These are phyloP conservation scores for Catharus bicknelli DNA, from an alignment of 2,113 vertebrate species.

Conservation along the genomic window DNA sequence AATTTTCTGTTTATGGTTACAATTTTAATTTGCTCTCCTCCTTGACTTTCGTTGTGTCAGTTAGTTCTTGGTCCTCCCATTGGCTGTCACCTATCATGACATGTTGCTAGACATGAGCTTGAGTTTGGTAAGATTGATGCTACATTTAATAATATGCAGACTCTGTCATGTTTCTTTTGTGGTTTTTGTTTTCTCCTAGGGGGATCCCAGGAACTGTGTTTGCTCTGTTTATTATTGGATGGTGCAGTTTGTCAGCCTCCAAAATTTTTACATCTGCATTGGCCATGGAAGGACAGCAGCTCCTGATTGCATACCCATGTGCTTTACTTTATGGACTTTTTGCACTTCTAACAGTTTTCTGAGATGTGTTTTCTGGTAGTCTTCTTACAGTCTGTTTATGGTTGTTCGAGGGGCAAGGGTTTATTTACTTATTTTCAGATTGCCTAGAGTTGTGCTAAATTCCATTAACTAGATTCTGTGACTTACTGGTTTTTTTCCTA, in stretches of 20 bases:
- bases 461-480: slow-evolving; percentile 22
- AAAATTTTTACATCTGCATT: slow-evolving; percentile 89
- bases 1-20: not conserved
- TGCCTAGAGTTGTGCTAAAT: slow-evolving; percentile 4
- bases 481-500: slow-evolving; percentile 36
- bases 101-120: not conserved
- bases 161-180: not conserved
- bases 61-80: not conserved
- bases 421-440: slow-evolving; percentile 32
- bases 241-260: slow-evolving; percentile 90
- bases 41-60: not conserved
- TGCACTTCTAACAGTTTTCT: slow-evolving; percentile 88
- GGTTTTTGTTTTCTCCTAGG: slow-evolving; percentile 63
- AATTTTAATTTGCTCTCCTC: not conserved
- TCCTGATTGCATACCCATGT: slow-evolving; percentile 88
- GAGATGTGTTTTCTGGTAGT: slow-evolving; percentile 20
- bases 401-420: not conserved
- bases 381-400: not conserved
- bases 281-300: slow-evolving; percentile 88
- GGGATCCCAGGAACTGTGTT: slow-evolving; percentile 74
- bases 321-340: slow-evolving; percentile 88
- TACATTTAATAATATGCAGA: not conserved
- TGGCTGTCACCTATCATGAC: not conserved
- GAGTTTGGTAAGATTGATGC: not conserved
- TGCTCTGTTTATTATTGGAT: slow-evolving; percentile 77